Conservation (phyloP, 1,140 invertebrate species). For the Ips nitidus region DNA sequence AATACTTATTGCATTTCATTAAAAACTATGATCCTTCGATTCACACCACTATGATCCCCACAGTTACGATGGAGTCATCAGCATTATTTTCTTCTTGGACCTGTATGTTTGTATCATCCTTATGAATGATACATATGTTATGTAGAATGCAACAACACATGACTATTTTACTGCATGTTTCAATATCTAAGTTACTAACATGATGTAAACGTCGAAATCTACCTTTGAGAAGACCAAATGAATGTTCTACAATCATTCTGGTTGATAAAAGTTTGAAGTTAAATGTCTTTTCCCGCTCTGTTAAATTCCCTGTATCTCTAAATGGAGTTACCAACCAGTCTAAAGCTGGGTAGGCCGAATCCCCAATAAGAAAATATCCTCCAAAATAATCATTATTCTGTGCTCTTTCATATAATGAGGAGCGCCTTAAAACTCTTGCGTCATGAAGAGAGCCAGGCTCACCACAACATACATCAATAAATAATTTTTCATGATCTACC, state of each 20-base stretch:
- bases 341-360: conserved; percentile 28
- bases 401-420: conserved; percentile 10
- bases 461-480: conserved; percentile 26
- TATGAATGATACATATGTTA: background rate
- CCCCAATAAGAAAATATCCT: conserved; percentile 22
- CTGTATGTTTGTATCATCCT: background rate
- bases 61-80: background rate
- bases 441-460: conserved; percentile 32
- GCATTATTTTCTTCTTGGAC: background rate
- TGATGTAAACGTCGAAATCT: background rate
- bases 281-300: conserved; percentile 21
- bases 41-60: background rate
- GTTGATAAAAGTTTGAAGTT: conserved; percentile 24
- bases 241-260: conserved; percentile 15
- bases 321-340: conserved; percentile 29
- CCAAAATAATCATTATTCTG: conserved; percentile 5
- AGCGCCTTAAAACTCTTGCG: conserved; percentile 18
- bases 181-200: background rate
- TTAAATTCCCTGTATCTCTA: conserved; percentile 29
- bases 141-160: background rate
- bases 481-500: background rate
- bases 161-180: background rate
- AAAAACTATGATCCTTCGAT: background rate
- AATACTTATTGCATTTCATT: background rate
- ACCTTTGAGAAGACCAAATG: background rate